Percentiles rank a stretch among this genome's conserved stretches.
phyloP scores from a whole-genome alignment of 2,113 vertebrate genomes.

The Lucifuga dentata region DNA sequence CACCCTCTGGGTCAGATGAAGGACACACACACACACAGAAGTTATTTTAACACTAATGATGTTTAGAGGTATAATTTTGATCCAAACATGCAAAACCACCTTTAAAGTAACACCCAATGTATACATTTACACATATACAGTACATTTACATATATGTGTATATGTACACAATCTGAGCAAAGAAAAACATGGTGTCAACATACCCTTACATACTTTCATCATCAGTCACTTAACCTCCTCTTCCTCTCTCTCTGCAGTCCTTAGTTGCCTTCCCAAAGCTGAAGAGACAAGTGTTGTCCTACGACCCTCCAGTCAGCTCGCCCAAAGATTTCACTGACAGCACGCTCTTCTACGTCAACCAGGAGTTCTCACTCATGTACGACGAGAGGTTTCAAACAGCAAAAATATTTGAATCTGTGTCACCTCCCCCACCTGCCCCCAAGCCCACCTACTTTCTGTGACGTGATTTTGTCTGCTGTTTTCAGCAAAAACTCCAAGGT shows the following conservation, averaged over 20 bases:
- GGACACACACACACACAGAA: not conserved
- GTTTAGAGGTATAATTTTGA: no score
- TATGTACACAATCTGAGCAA: no score
- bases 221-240: not conserved
- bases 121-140: no score
- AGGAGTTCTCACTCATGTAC: conserved; percentile 99
- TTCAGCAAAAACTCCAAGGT: conserved; percentile 97
- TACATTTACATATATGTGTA: no score
- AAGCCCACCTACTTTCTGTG: no score
- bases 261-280: conserved; percentile 98
- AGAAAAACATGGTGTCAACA: no score
- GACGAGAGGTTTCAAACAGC: conserved; percentile 53
- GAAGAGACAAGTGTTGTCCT: conserved; percentile 95
- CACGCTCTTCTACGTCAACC: conserved; percentile 98
- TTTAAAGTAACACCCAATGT: no score
- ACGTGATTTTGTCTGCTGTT: not conserved
- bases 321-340: conserved; percentile 99
- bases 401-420: no score
- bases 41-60: no score
- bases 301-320: conserved; percentile 94
- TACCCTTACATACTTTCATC: no score
- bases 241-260: conserved; percentile 82
- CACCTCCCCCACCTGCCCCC: no score
- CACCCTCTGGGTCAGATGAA: conserved; percentile 91
- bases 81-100: conserved; percentile 47